Evolutionary conservation across 2,113 vertebrate species (phyloP).

Genomic region (rabbit (Oryctolagus cuniculus)): mOryCun1.1 NC_091439.1:71567501-71568000

Average conservation of each 20-base stretch:
- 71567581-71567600: slow-evolving; percentile 62
- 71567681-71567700: slow-evolving; percentile 78
- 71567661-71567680: slow-evolving; percentile 77
- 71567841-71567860: too few species aligned
- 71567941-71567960: too few species aligned
- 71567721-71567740: slow-evolving; percentile 65
- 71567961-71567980: too few species aligned
- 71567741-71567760: slow-evolving; percentile 21
- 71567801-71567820: not conserved
- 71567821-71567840: not conserved
- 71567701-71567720: slow-evolving; percentile 55
- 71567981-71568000: too few species aligned
- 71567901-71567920: too few species aligned
- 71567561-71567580: slow-evolving; percentile 52
- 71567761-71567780: slow-evolving; percentile 31
- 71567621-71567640: slow-evolving; percentile 83
- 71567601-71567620: slow-evolving; percentile 76
- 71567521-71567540: slow-evolving; percentile 20
- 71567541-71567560: slow-evolving; percentile 49
- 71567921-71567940: too few species aligned
- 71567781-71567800: not conserved
- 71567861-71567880: not conserved
- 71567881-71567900: too few species aligned
- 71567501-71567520: not conserved
- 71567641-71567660: slow-evolving; percentile 75